Conservation (phyloP, 2,888 invertebrate species). For the Nebria brevicollis region DNA sequence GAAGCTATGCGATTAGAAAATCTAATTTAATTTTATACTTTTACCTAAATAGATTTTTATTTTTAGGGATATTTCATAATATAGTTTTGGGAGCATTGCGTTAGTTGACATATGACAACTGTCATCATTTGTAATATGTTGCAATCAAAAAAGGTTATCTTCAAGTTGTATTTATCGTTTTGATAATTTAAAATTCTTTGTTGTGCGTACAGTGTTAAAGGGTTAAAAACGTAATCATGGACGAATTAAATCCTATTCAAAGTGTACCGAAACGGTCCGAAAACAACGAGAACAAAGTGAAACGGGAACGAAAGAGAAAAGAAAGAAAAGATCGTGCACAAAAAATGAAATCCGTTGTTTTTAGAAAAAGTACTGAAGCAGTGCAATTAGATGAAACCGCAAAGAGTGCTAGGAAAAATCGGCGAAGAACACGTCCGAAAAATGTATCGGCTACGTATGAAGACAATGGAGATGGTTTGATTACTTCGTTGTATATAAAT, state of each 20-base stretch:
- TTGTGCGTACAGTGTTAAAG: neutral
- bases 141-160: neutral
- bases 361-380: neutral
- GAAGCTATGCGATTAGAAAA: too few species aligned
- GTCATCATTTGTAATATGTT: neutral
- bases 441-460: conserved; percentile 17
- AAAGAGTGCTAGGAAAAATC: conserved; percentile 18
- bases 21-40: too few species aligned
- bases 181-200: neutral
- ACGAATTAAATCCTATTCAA: neutral
- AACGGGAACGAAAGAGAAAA: conserved; percentile 30
- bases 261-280: conserved; percentile 18
- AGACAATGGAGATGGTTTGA: conserved; percentile 25
- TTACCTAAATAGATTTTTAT: too few species aligned
- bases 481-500: neutral
- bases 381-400: neutral
- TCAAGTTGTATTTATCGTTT: neutral
- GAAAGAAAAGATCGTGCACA: conserved; percentile 19
- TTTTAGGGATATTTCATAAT: too few species aligned
- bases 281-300: conserved; percentile 26
- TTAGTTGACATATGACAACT: neutral
- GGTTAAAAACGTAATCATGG: neutral
- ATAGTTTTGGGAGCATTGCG: too few species aligned
- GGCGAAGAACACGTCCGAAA: conserved; percentile 23
- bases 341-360: conserved; percentile 10